Conservation (phyloP, 2,113 vertebrate genomes). For the Gopherus flavomarginatus region DNA sequence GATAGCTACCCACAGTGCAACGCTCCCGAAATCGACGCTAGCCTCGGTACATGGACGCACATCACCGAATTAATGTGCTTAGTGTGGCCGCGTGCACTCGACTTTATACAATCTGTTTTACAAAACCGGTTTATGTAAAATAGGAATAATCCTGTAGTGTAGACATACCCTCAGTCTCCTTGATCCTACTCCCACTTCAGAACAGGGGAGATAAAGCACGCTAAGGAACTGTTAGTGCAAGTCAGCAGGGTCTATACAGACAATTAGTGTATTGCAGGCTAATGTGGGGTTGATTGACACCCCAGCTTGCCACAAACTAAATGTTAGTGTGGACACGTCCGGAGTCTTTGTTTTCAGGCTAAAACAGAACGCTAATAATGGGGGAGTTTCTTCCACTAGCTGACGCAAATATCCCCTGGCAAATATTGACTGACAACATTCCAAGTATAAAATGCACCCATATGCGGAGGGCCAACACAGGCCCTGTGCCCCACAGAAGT, state of each 20-base stretch:
- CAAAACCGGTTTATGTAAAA: too few species aligned
- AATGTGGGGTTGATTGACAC: neutral
- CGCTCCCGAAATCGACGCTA: too few species aligned
- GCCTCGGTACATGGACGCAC: too few species aligned
- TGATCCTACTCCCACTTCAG: neutral
- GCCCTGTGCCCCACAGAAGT: neutral
- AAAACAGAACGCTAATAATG: neutral
- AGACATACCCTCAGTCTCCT: neutral
- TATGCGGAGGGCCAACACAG: too few species aligned
- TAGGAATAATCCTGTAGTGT: too few species aligned
- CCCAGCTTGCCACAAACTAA: neutral
- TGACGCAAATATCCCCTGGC: neutral
- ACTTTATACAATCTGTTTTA: too few species aligned
- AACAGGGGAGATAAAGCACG: neutral
- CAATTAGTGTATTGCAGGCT: neutral
- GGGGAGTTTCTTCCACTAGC: neutral
- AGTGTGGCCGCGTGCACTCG: too few species aligned
- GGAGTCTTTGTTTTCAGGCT: neutral
- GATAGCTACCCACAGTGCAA: too few species aligned
- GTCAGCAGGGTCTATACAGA: neutral
- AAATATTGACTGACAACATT: neutral
- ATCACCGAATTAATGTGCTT: too few species aligned
- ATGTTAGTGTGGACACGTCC: neutral
- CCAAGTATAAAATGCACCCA: neutral
- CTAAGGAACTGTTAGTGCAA: neutral